Evolutionary conservation across 2,888 invertebrate species (phyloP).

Genomic region (Corythucha ciliata): DNA sequence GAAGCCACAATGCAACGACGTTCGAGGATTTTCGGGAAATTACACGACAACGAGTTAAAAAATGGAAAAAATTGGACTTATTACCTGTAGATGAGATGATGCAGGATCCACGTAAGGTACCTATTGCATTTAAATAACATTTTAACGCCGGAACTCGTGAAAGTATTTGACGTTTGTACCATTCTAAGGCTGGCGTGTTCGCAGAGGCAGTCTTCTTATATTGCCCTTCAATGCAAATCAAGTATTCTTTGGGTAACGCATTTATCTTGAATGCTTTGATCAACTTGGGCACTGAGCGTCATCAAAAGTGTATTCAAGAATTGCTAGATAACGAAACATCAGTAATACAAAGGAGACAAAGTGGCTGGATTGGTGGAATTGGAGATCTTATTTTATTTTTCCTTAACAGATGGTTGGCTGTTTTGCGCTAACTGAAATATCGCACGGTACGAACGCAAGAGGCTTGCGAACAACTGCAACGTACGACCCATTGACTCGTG

Average conservation of each 20-base stretch:
- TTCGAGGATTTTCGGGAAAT: slow-evolving; percentile 51
- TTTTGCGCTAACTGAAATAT: slow-evolving; percentile 83
- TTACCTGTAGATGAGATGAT: slow-evolving; percentile 47
- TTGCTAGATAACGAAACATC: no score
- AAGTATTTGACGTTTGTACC: slow-evolving; percentile 31
- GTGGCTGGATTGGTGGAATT: background rate
- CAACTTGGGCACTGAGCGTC: slow-evolving; percentile 44
- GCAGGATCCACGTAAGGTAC: slow-evolving; percentile 35
- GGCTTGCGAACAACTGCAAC: slow-evolving; percentile 83
- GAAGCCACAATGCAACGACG: slow-evolving; percentile 44
- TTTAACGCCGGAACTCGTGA: background rate
- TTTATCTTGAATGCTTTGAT: slow-evolving; percentile 45
- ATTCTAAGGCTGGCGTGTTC: no score
- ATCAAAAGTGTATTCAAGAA: no score
- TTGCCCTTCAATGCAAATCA: slow-evolving; percentile 41
- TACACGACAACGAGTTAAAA: slow-evolving; percentile 51
- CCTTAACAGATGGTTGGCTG: slow-evolving; percentile 54
- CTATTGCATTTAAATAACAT: background rate
- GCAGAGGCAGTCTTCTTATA: slow-evolving; percentile 39
- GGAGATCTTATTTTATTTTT: background rate
- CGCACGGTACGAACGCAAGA: slow-evolving; percentile 90
- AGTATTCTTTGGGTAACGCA: slow-evolving; percentile 41
- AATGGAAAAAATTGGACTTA: slow-evolving; percentile 56
- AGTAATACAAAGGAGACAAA: background rate
- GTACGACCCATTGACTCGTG: slow-evolving; percentile 64